Base-by-base conservation (phyloP, 2,888 invertebrate species). In the Antheraea yamamai region DNA sequence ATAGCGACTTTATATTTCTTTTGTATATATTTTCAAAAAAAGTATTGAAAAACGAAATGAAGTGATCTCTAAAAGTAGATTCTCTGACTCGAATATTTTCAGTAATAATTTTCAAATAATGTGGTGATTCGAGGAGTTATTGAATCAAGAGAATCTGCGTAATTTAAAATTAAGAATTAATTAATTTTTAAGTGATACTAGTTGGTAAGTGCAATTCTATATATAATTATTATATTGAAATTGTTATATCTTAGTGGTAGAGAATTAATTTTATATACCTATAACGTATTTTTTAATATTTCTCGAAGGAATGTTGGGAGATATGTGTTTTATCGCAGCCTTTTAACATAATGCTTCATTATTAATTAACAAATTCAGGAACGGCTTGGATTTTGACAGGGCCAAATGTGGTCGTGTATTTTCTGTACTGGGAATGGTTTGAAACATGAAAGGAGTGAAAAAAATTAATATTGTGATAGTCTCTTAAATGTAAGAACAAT, bases 131-230 rank as follows among this genome's bases (percentile, higher is more conserved):
- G 35, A 20, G 23, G 30, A 35, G 55, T 47, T 61, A 30, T 30
- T 58, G 3, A 72, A 47, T 12, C 47, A 12, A 70, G 75, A 61
- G 75, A 47, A 73, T 75, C 75, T 75, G 70, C 75, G 70, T 74
- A 73, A 72, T 73, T 58, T 47, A 10, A 68, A 70, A 35, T 26
- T 73, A 75, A 75, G 71, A 70, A 73, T 74, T 73, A 47, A 47
- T 47, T 47, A 74, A 35, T 55, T 74, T 75, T 75, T 84, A 83
- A 85, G 84, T 85, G 84, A 85, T 86, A 84, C 80, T 78, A 83
- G 72, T 20, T 51, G 47, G 23, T 86, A 86, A 86, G 86, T 85
- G 85, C 85, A 86, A 86, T 86, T 39, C 85, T 83, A 75, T 66
- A 75, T 75, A 64, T 73, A 66, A 47, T 75, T 72, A 74, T 58